Percentiles rank a stretch among this genome's conserved stretches.
Evolutionary conservation across 2,797 vertebrate species (phyloP).

Genomic region (Momotus momota): DNA sequence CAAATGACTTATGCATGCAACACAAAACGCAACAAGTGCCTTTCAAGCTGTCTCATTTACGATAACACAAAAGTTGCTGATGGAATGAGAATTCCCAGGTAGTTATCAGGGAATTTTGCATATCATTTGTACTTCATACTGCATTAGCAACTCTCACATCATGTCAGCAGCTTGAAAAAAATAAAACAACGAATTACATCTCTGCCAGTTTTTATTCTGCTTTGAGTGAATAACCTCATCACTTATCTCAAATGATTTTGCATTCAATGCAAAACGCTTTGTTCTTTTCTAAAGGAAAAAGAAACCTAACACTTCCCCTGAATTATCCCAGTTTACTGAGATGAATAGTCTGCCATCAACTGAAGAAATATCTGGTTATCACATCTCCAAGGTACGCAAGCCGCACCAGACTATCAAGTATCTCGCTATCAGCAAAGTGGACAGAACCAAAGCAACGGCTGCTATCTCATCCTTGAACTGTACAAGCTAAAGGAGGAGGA

Average conservation of each 20-base stretch:
- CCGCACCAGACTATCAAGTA: neutral
- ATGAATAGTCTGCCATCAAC: neutral
- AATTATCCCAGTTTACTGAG: neutral
- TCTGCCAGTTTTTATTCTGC: neutral
- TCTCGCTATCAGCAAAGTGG: neutral
- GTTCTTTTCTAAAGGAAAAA: neutral
- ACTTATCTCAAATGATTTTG: constrained; percentile 17
- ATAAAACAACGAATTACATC: neutral
- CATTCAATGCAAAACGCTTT: constrained; percentile 13
- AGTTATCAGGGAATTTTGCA: constrained; percentile 38
- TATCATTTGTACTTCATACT: constrained; percentile 39
- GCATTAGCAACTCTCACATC: constrained; percentile 30
- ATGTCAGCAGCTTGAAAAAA: constrained; percentile 12
- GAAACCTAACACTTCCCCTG: neutral
- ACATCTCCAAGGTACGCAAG: neutral
- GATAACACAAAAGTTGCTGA: constrained; percentile 37
- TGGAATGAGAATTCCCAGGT: constrained; percentile 18
- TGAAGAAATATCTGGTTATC: neutral
- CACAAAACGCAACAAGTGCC: constrained; percentile 49
- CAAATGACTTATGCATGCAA: constrained; percentile 54
- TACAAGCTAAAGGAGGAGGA: neutral
- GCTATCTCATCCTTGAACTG: neutral
- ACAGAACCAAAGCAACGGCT: neutral
- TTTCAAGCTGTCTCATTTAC: constrained; percentile 48
- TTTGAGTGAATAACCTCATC: constrained; percentile 24